Conservation (phyloP, 2,888 invertebrate species). For the Mesoligia furuncula region DNA sequence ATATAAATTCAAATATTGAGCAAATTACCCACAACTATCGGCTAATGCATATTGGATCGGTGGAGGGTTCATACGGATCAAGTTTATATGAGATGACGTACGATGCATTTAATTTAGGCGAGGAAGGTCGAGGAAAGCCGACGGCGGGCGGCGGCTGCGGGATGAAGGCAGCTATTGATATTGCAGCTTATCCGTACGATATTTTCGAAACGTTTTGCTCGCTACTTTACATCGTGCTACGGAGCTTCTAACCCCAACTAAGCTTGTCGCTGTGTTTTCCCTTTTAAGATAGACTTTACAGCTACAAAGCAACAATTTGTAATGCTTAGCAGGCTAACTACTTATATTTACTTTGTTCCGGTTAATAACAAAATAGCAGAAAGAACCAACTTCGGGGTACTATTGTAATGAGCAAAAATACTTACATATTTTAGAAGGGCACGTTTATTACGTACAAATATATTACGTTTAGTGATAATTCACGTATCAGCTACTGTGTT, state of each 20-base stretch:
- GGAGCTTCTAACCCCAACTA: conserved; percentile 16
- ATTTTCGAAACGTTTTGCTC: neutral
- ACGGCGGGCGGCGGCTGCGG: neutral
- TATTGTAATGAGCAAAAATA: neutral
- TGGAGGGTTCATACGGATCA: conserved; percentile 1
- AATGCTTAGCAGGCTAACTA: neutral
- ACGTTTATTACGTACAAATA: conserved; percentile 21
- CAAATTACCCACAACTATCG: conserved; percentile 2
- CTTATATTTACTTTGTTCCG: neutral
- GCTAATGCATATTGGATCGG: conserved; percentile 13
- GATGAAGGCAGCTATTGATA: conserved; percentile 6
- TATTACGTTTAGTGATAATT: conserved; percentile 15
- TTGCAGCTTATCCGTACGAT: conserved; percentile 31
- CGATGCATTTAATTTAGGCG: conserved; percentile 37
- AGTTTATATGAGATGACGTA: conserved; percentile 30
- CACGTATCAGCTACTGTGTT: conserved; percentile 23
- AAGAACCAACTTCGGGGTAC: neutral
- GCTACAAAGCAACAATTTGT: conserved; percentile 8
- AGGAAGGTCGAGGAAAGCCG: neutral
- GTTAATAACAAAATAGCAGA: neutral
- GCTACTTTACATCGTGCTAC: conserved; percentile 26
- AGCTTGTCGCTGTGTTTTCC: conserved; percentile 3
- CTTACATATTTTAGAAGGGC: neutral
- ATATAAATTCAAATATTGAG: conserved; percentile 26
- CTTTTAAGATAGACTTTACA: neutral